phyloP scores from a whole-genome alignment of 2,113 vertebrate species.

The Myotis yumanensis region DNA sequence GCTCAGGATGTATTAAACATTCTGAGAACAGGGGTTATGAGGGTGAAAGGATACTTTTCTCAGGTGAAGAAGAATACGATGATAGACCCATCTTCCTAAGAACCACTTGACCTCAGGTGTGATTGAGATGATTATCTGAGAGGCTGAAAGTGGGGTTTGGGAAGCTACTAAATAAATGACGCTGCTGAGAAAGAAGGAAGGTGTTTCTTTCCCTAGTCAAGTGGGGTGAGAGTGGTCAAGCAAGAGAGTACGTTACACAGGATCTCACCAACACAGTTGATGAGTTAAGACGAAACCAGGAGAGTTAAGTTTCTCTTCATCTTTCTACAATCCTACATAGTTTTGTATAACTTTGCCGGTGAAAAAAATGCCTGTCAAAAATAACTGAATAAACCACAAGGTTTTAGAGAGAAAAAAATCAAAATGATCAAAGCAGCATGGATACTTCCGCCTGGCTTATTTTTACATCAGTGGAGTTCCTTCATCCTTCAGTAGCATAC shows the following conservation, averaged over 20 bases:
- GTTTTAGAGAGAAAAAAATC: not conserved
- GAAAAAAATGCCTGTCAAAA: not conserved
- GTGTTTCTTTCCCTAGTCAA: not conserved
- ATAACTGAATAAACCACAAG: not conserved
- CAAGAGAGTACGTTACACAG: not conserved
- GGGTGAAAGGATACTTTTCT: not conserved
- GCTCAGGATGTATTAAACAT: not conserved
- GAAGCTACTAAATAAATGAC: constrained; percentile 48
- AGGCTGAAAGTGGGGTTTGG: not conserved
- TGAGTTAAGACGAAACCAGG: not conserved
- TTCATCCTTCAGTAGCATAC: not conserved
- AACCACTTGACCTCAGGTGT: not conserved
- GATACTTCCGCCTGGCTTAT: not conserved
- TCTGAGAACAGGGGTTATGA: not conserved
- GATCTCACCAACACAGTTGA: not conserved
- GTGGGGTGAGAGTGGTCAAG: not conserved
- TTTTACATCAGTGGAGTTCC: not conserved
- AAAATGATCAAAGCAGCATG: not conserved
- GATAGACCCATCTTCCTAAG: not conserved
- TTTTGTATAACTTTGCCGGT: not conserved
- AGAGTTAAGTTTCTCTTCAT: not conserved
- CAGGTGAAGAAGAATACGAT: not conserved
- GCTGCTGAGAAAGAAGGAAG: not conserved
- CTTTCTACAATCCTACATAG: not conserved
- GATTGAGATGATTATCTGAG: not conserved